Evolutionary conservation across 2,888 invertebrate genomes (phyloP), one percentile per base, ranked within the genome.

Genomic region (Apamea sordens): DNA sequence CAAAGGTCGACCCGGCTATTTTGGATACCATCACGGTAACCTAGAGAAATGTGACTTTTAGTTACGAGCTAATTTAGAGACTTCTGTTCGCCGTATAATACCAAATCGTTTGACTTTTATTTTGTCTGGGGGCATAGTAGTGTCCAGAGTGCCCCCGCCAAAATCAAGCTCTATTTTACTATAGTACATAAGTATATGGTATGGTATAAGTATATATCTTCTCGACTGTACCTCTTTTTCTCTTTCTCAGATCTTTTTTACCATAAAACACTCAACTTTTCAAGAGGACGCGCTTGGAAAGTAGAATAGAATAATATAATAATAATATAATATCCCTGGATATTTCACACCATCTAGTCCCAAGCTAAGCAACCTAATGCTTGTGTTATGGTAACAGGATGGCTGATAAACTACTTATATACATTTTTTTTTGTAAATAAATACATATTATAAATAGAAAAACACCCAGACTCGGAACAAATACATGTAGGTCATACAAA

Each of bases 1-100:
- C 68, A 74, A 80, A 77, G 80, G 79, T 82, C 82, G 73, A 79
- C 73, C 73, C 13, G 71, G 71, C 63, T 81, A 86, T 86, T 86
- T 86, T 53, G 11, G 44, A 69, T 36, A 63, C 73, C 80, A 68
- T 73, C 68, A 36, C 63, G 63, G 21, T 67, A 50, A 71, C 65
- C 77, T 73, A 73, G 61, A 76, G 59, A 21, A 53, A 59, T 73
- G 11, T 56, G 21, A 59, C n/a, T 44, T 50, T 64, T 32, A 73
- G 47, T n/a, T 32, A 32, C 44, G 32, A 32, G 24, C 4, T 24
- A 41, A 28, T 65, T 21, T 41, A 36, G 21, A 11, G 28, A 28
- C 5, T 47, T 41, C 21, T 71, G n/a, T 28, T 15, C 28, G 47
- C 6, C 10, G n/a, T 18, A 13, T 53, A 32, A 32, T 11, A 56